Conservation (phyloP, 35 echinoderm and acorn worm species). For the Hemicentrotus pulcherrimus region DNA sequence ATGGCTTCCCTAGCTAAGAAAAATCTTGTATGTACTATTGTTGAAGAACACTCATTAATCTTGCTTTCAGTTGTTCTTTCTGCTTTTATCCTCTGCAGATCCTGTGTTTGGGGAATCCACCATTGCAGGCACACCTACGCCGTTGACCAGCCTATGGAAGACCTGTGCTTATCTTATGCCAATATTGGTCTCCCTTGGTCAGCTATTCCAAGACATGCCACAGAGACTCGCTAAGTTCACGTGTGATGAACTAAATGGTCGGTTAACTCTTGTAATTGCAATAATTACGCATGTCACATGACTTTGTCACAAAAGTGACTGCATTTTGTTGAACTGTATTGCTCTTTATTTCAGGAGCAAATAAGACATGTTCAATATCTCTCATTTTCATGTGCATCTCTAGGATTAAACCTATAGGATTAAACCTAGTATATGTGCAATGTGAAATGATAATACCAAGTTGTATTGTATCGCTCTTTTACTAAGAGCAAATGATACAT, state of each 20-base stretch:
- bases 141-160: neutral
- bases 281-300: neutral
- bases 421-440: too few species aligned
- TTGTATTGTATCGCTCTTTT: neutral
- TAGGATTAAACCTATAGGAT: too few species aligned
- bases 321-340: too few species aligned
- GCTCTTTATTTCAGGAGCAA: too few species aligned
- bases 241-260: neutral
- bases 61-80: slow-evolving; percentile 52
- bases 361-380: too few species aligned
- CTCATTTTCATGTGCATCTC: too few species aligned
- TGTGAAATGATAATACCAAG: neutral
- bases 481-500: neutral
- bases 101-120: neutral
- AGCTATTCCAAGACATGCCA: neutral
- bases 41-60: slow-evolving; percentile 49
- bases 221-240: neutral
- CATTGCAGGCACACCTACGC: neutral
- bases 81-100: slow-evolving; percentile 38
- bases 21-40: neutral
- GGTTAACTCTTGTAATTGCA: neutral
- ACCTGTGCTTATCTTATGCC: neutral
- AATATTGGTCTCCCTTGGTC: neutral
- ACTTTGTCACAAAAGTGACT: neutral
- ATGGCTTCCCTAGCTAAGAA: neutral